Percentiles rank a stretch among this genome's conserved stretches.
These are phyloP conservation scores for Tanypteryx hageni DNA, from an alignment of 2,888 invertebrate genomes.

Conservation along the genomic window DNA sequence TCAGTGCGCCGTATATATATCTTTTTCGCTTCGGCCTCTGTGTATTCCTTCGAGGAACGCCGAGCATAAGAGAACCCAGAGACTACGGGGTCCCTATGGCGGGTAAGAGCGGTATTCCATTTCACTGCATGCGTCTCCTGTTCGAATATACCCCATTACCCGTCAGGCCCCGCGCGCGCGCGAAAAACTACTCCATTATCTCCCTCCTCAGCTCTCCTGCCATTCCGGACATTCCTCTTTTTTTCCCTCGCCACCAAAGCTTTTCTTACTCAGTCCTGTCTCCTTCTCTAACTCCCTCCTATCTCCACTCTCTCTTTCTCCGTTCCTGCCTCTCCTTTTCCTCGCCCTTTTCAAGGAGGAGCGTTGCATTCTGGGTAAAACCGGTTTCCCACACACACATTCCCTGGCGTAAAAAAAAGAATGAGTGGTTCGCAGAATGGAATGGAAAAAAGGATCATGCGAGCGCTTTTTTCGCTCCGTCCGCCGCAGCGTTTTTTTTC, in stretches of 20 bases:
- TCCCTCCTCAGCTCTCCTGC: not conserved
- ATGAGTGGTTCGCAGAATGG: too few relatives aligned
- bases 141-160: constrained; percentile 27
- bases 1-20: constrained; percentile 11
- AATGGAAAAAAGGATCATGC: too few relatives aligned
- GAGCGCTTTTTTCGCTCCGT: too few relatives aligned
- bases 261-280: not conserved
- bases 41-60: not conserved
- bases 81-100: not conserved
- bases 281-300: not conserved
- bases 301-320: not conserved
- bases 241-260: not conserved
- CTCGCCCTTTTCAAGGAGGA: not conserved
- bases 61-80: not conserved
- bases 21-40: not conserved
- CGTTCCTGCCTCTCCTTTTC: not conserved
- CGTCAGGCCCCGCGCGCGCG: not conserved
- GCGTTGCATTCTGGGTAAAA: too few relatives aligned
- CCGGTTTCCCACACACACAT: too few relatives aligned
- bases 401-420: too few relatives aligned
- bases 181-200: not conserved
- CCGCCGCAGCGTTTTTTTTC: too few relatives aligned
- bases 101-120: not conserved
- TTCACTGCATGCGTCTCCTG: constrained; percentile 9
- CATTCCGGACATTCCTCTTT: not conserved